phyloP scores from a whole-genome alignment of 92 coral and sea anemone species.

The Epizoanthus illoricatus region DNA sequence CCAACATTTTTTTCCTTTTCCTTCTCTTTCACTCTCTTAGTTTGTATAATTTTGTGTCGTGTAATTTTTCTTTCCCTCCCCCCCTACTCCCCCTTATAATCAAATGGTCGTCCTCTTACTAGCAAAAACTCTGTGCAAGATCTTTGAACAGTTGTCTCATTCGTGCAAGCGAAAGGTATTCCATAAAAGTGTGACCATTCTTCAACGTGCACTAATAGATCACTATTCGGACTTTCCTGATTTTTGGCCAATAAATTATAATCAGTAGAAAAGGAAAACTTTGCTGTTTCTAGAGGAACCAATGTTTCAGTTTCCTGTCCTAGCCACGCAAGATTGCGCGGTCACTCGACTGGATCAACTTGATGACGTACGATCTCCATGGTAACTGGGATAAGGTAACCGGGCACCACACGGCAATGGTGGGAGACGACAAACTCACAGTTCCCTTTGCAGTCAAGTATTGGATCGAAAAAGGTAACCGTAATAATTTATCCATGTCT shows the following conservation, averaged over 20 bases:
- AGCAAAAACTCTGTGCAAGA: background rate
- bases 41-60: too few species aligned
- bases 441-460: slow-evolving; percentile 50
- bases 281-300: too few species aligned
- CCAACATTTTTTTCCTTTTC: too few species aligned
- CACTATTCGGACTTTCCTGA: too few species aligned
- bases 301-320: too few species aligned
- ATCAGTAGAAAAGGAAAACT: too few species aligned
- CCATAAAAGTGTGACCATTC: background rate
- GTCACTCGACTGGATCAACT: slow-evolving; percentile 48
- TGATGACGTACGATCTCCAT: slow-evolving; percentile 66
- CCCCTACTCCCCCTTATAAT: too few species aligned
- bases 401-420: slow-evolving; percentile 63
- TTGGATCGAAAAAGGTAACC: slow-evolving; percentile 52
- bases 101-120: too few species aligned
- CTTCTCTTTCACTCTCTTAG: too few species aligned
- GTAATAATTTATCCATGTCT: background rate
- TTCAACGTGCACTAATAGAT: background rate
- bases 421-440: slow-evolving; percentile 46
- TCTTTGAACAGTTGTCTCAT: background rate
- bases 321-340: slow-evolving; percentile 9
- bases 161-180: background rate
- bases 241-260: too few species aligned
- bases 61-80: too few species aligned
- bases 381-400: slow-evolving; percentile 57